These are phyloP conservation scores for Leucoraja erinaceus DNA, from an alignment of 2,113 vertebrate species.

Conservation along the genomic window DNA sequence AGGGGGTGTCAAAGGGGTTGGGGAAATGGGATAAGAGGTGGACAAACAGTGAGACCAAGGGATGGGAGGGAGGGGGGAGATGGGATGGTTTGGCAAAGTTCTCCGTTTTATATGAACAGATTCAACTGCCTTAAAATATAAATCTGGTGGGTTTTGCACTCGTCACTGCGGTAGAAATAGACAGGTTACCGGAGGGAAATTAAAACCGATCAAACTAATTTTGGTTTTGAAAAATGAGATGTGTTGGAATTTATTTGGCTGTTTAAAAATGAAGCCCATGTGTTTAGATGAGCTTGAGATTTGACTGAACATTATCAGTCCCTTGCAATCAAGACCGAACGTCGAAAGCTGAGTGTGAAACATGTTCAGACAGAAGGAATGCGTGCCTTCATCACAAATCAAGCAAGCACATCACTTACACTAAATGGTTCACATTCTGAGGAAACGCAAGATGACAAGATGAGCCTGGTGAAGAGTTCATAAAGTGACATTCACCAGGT, in stretches of 20 bases:
- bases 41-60: no score
- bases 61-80: no score
- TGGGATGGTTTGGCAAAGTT: no score
- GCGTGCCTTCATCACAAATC: neutral
- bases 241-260: neutral
- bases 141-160: neutral
- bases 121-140: neutral
- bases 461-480: neutral
- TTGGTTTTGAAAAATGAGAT: neutral
- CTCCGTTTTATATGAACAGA: neutral
- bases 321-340: neutral
- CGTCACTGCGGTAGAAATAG: neutral
- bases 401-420: neutral
- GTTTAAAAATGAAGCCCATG: neutral
- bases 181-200: neutral
- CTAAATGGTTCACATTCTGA: neutral
- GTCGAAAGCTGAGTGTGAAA: neutral
- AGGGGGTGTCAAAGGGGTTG: no score
- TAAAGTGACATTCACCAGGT: neutral
- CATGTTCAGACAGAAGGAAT: neutral
- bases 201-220: neutral
- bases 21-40: no score
- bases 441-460: neutral
- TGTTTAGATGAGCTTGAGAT: neutral
- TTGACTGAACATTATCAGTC: neutral